Conservation (phyloP, 2,113 vertebrate species). For the Columbina picui region DNA sequence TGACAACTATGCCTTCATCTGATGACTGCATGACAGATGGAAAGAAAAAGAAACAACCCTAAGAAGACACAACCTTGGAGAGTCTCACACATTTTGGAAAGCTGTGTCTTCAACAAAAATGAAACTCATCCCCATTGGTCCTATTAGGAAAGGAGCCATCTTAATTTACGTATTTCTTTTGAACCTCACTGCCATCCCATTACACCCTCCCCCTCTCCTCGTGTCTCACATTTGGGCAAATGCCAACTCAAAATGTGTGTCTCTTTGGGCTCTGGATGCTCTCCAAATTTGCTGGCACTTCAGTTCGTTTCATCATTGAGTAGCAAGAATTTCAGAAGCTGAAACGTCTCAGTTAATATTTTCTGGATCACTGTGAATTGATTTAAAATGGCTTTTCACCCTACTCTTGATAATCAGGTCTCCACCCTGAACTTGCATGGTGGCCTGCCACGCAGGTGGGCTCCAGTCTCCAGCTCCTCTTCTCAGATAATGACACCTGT, state of each 20-base stretch:
- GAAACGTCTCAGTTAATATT: neutral
- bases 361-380: neutral
- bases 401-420: neutral
- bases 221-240: neutral
- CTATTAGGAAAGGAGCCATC: neutral
- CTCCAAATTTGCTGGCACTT: neutral
- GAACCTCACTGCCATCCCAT: neutral
- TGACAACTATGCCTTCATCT: neutral
- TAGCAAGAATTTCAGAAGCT: neutral
- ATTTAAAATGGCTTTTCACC: neutral
- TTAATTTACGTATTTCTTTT: neutral
- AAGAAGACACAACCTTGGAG: neutral
- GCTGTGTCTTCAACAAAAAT: neutral
- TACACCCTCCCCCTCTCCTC: neutral
- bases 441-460: neutral
- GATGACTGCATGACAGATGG: neutral
- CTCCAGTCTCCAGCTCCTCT: neutral
- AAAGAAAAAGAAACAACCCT: neutral
- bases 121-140: neutral
- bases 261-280: neutral
- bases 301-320: neutral
- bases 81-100: neutral
- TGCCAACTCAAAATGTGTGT: fast-evolving
- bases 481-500: neutral
- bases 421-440: neutral